These are phyloP conservation scores for Gobio occitaniae DNA, from an alignment of 2,797 vertebrate genomes.

Conservation along the genomic window DNA sequence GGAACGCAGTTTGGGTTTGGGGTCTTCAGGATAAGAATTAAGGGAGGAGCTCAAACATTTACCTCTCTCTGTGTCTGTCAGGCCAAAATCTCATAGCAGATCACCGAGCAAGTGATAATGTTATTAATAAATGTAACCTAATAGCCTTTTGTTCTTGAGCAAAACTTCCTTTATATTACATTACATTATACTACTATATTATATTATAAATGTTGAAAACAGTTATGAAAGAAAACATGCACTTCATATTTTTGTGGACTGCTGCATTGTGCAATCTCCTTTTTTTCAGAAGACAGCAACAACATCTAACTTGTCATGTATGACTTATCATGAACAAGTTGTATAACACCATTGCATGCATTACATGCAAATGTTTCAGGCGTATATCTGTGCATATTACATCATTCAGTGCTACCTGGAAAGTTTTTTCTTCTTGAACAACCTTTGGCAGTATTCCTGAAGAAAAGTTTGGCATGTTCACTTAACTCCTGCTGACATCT, in stretches of 20 bases:
- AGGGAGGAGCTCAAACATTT: conserved; percentile 27
- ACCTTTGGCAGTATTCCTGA: neutral
- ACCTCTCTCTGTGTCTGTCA: neutral
- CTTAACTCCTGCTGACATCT: conserved; percentile 15
- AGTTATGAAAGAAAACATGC: too few relatives aligned
- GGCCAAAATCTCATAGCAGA: neutral
- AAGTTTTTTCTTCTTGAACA: neutral
- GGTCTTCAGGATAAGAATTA: conserved; percentile 16
- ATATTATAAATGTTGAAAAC: too few relatives aligned
- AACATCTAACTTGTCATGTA: neutral
- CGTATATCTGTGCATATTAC: neutral
- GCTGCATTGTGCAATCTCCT: neutral
- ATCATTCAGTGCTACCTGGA: neutral
- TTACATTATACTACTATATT: too few relatives aligned
- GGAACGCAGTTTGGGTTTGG: neutral
- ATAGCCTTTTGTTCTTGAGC: neutral
- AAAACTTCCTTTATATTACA: too few relatives aligned
- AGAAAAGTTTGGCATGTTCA: conserved; percentile 18
- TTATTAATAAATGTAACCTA: neutral
- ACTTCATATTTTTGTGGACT: neutral
- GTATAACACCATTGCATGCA: neutral
- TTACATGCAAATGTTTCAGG: neutral
- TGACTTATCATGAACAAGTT: neutral
- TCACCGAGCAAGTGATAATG: neutral
- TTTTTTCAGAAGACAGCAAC: neutral